Conservation (phyloP, 1,140 invertebrate species). For the Cotesia glomerata region DNA sequence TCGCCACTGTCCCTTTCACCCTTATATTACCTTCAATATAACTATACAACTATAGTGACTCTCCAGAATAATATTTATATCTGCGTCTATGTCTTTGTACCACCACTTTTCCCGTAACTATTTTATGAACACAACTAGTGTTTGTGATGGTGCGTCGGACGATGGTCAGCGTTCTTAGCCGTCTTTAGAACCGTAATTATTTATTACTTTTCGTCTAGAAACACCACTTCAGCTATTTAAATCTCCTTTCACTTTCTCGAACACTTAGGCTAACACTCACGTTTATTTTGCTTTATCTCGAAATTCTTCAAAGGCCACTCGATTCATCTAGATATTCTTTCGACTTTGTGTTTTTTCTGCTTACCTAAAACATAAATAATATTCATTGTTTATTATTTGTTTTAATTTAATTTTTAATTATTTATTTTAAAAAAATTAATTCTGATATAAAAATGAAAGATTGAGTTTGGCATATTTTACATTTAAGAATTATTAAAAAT, state of each 20-base stretch:
- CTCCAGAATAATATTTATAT: not conserved
- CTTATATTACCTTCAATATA: conserved; percentile 26
- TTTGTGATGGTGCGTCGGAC: too few species aligned
- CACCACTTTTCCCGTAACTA: not conserved
- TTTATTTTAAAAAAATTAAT: too few species aligned
- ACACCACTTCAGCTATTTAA: conserved; percentile 34
- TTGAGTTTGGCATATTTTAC: too few species aligned
- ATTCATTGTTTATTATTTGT: not conserved
- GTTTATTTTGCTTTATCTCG: conserved; percentile 27
- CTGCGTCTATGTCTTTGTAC: not conserved
- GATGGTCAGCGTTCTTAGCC: not conserved
- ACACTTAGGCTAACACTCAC: conserved; percentile 4
- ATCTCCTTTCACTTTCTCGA: conserved; percentile 9
- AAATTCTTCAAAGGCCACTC: not conserved
- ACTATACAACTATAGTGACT: not conserved
- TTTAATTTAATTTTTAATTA: not conserved
- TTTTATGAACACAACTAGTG: too few species aligned
- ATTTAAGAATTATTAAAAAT: too few species aligned
- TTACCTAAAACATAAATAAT: not conserved
- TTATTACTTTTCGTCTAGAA: conserved; percentile 57
- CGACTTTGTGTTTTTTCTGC: not conserved
- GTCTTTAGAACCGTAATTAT: conserved; percentile 55
- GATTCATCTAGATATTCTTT: not conserved
- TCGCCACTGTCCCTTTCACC: conserved; percentile 54
- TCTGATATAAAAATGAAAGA: too few species aligned